phyloP scores from a whole-genome alignment of 2,797 vertebrate genomes.

The Capromys pilorides region DNA sequence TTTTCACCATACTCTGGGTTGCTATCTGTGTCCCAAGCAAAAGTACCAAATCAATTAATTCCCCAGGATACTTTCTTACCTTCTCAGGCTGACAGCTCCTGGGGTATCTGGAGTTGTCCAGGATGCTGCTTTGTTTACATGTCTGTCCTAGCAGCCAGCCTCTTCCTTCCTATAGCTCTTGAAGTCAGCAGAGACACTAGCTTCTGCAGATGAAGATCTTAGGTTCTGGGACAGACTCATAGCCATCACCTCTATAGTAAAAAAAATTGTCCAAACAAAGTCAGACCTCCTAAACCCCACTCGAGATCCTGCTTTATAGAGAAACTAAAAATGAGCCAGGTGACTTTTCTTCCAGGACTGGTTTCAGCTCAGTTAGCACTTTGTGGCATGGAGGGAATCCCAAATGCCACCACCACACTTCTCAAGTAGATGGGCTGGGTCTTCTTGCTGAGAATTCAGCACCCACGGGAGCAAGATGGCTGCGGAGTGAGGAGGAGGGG shows the following conservation, averaged over 20 bases:
- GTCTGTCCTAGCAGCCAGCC: too few species aligned
- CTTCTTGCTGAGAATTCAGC: background rate
- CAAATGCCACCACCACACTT: constrained; percentile 18
- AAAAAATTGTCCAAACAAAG: constrained; percentile 27
- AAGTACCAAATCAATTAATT: background rate
- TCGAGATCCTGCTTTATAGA: constrained; percentile 62
- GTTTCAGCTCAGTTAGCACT: background rate
- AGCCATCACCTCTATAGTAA: background rate
- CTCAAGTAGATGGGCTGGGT: background rate
- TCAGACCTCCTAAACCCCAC: background rate
- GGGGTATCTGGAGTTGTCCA: background rate
- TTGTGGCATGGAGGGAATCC: constrained; percentile 7
- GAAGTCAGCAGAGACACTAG: background rate
- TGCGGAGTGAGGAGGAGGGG: background rate
- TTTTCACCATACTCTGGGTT: background rate
- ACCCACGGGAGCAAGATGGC: background rate
- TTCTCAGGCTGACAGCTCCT: background rate
- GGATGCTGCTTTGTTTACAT: background rate
- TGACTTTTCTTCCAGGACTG: constrained; percentile 64
- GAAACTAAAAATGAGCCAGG: constrained; percentile 62
- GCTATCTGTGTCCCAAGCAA: background rate
- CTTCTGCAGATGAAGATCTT: background rate
- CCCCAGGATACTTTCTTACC: background rate
- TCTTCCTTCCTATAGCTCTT: background rate
- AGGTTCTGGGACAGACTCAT: background rate